Evolutionary conservation across 2,888 invertebrate species (phyloP).

Genomic region (Heliconius cydno): DNA sequence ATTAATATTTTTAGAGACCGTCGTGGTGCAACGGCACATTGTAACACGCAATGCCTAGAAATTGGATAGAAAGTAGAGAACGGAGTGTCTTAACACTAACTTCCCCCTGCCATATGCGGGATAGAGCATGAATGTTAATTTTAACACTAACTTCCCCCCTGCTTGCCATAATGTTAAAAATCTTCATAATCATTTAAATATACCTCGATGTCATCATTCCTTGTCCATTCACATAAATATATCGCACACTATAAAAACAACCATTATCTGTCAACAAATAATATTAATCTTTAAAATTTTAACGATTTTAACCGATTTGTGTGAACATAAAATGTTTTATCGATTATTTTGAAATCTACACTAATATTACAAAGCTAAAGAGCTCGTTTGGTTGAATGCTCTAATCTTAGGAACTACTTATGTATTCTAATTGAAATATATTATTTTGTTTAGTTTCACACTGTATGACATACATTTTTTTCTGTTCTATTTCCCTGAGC

Average conservation of each 20-base stretch:
- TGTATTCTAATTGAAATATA: background rate
- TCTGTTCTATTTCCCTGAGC: too few species aligned
- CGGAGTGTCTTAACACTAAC: too few species aligned
- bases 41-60: too few species aligned
- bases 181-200: background rate
- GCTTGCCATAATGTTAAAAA: too few species aligned
- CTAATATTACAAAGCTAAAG: background rate
- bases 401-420: background rate
- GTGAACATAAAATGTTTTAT: background rate
- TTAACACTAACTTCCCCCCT: too few species aligned
- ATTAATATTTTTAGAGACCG: too few species aligned
- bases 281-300: background rate
- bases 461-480: too few species aligned
- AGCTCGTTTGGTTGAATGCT: background rate
- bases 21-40: too few species aligned
- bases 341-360: constrained; percentile 14
- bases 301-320: background rate
- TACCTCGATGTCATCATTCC: background rate
- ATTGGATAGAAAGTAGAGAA: too few species aligned
- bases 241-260: background rate
- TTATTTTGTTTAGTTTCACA: background rate
- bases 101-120: too few species aligned
- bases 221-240: background rate
- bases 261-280: constrained; percentile 3
- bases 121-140: too few species aligned